These are phyloP conservation scores for Balaeniceps rex DNA, from an alignment of 2,113 vertebrate genomes.

Conservation along the genomic window DNA sequence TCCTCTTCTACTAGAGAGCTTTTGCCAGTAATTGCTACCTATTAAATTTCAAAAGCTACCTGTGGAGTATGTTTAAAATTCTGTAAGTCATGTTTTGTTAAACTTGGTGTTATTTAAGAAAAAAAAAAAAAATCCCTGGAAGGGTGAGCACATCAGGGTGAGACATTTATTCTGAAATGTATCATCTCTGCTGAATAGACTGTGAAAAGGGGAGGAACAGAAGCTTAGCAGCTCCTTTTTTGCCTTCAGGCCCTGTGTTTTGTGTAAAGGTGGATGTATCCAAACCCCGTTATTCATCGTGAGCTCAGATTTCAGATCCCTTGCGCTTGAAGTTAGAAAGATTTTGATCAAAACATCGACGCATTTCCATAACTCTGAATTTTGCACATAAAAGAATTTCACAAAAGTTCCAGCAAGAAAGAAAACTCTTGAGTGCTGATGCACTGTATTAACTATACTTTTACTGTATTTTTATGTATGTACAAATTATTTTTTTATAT, in stretches of 20 bases:
- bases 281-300: background rate
- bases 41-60: background rate
- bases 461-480: too few species aligned
- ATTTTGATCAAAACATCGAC: background rate
- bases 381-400: background rate
- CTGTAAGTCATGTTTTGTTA: background rate
- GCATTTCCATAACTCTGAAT: background rate
- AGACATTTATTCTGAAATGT: background rate
- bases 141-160: background rate
- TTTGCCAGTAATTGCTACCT: background rate
- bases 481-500: background rate
- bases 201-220: background rate
- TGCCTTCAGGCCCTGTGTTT: background rate
- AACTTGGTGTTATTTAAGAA: background rate
- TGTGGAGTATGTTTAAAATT: background rate
- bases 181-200: background rate
- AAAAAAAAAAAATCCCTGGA: background rate
- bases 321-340: background rate
- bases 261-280: background rate
- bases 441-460: background rate
- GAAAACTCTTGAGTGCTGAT: background rate
- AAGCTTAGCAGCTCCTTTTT: background rate
- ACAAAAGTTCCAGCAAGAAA: accelerated
- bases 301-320: background rate
- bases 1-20: background rate